Conservation (phyloP, 2,113 vertebrate genomes). For the Platysteira castanea region DNA sequence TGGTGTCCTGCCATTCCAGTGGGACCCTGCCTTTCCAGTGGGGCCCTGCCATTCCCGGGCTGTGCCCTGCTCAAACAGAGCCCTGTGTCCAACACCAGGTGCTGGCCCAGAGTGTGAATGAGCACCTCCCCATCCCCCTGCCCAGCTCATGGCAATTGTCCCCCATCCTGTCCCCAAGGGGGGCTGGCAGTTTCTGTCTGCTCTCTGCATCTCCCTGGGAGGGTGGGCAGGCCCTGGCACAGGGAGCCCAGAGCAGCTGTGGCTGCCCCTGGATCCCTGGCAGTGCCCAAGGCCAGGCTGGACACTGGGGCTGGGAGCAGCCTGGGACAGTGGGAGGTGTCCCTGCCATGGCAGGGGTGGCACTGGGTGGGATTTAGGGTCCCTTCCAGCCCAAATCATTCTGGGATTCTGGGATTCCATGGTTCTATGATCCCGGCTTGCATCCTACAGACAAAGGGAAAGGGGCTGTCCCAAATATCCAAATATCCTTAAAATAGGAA, state of each 20-base stretch:
- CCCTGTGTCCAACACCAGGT: background rate
- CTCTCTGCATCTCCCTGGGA: background rate
- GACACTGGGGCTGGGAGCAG: background rate
- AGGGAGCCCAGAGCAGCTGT: background rate
- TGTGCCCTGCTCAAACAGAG: background rate
- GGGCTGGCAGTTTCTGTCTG: background rate
- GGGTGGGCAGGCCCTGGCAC: background rate
- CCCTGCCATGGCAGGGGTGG: background rate
- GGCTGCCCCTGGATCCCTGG: background rate
- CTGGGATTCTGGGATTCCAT: background rate
- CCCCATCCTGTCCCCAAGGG: background rate
- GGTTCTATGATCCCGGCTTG: background rate
- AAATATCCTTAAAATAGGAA: background rate
- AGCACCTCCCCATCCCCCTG: no score
- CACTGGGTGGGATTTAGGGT: accelerated
- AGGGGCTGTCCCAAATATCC: background rate
- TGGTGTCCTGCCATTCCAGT: no score
- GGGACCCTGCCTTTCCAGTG: no score
- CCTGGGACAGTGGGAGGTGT: background rate
- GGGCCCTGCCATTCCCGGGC: no score
- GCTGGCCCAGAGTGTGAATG: background rate
- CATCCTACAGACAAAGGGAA: background rate
- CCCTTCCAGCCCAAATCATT: background rate
- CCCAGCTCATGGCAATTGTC: background rate
- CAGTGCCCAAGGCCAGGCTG: background rate